These are phyloP conservation scores for Nesospiza acunhae DNA, from an alignment of 2,113 vertebrate genomes.

Conservation along the genomic window DNA sequence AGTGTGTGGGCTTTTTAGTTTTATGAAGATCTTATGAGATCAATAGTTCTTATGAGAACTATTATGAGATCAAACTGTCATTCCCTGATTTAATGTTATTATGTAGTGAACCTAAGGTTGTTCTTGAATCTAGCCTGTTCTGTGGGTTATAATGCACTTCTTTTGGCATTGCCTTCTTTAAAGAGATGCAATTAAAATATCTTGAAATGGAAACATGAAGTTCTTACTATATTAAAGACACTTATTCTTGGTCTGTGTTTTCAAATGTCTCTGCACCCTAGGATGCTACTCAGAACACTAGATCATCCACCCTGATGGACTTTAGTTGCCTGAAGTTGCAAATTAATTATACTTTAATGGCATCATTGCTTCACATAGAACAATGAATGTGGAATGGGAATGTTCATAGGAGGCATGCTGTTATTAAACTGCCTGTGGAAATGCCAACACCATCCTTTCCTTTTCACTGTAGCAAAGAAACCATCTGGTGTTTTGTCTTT, in stretches of 20 bases:
- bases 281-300: background rate
- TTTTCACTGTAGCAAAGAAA: conserved; percentile 78
- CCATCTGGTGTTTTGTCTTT: conserved; percentile 81
- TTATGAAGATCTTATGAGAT: background rate
- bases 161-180: background rate
- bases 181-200: background rate
- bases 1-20: background rate
- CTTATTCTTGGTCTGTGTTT: background rate
- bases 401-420: background rate
- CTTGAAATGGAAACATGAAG: background rate
- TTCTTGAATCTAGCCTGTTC: background rate
- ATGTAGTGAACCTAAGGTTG: background rate
- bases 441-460: background rate
- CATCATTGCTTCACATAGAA: background rate
- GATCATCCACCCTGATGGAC: background rate
- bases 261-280: background rate
- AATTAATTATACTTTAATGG: background rate
- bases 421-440: background rate
- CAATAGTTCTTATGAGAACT: background rate
- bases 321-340: background rate
- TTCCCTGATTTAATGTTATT: background rate
- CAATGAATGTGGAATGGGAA: background rate
- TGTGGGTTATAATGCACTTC: background rate
- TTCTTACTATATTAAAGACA: background rate
- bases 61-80: background rate